Evolutionary conservation across 2,113 vertebrate species (phyloP).

Genomic region (Labeo rohita): DNA sequence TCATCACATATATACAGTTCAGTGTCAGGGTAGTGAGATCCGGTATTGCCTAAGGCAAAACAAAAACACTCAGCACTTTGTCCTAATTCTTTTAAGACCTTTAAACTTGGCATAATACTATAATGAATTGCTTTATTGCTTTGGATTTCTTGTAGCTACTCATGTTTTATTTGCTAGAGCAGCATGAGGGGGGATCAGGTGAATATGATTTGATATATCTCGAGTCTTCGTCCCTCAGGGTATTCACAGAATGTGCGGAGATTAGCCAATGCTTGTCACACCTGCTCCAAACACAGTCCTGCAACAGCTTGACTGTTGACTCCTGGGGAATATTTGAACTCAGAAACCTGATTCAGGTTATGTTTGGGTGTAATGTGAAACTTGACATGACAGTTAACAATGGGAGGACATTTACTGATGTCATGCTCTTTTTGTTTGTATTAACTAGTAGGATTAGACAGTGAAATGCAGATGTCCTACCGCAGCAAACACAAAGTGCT

Average conservation of each 20-base stretch:
- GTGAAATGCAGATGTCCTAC: slow-evolving; percentile 2
- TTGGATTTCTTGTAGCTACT: neutral
- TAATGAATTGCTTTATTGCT: neutral
- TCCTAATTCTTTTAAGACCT: neutral
- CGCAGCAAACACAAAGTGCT: neutral
- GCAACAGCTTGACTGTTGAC: slow-evolving; percentile 15
- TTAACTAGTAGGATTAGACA: slow-evolving; percentile 3
- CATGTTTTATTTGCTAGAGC: slow-evolving; percentile 9
- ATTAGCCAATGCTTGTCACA: slow-evolving; percentile 10
- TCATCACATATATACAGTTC: slow-evolving; percentile 1
- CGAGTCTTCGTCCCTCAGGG: neutral
- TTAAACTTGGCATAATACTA: neutral
- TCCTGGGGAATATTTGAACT: slow-evolving; percentile 20
- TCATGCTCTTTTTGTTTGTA: slow-evolving; percentile 17
- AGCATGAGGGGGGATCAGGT: neutral
- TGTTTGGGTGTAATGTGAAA: slow-evolving; percentile 42
- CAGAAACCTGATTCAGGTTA: slow-evolving; percentile 8
- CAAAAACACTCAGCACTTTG: neutral
- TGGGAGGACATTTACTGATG: neutral
- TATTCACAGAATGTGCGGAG: neutral
- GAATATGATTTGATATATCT: slow-evolving; percentile 21
- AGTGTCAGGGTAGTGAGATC: slow-evolving; percentile 1
- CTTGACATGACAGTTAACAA: slow-evolving; percentile 23
- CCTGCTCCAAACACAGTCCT: slow-evolving; percentile 11
- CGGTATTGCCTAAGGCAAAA: slow-evolving; percentile 11